Evolutionary conservation across 2,797 vertebrate species (phyloP).

Genomic region (Pseudomugil tenellus): DNA sequence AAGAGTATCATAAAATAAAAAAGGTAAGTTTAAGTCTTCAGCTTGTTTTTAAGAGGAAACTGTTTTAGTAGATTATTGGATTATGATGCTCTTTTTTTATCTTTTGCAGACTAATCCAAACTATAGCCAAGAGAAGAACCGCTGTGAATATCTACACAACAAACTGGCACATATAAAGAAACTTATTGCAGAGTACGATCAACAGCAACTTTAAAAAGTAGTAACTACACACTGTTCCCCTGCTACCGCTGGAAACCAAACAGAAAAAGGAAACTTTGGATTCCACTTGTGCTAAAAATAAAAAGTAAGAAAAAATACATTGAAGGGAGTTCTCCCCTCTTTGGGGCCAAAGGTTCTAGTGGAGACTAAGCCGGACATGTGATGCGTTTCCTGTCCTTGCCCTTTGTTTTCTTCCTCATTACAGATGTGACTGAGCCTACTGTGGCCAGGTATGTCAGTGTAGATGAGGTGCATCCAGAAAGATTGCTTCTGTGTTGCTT

Average conservation of each 20-base stretch:
- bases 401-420: constrained; percentile 35
- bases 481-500: constrained; percentile 48
- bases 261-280: constrained; percentile 75
- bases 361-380: constrained; percentile 68
- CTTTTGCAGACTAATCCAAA: constrained; percentile 92
- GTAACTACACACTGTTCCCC: constrained; percentile 60
- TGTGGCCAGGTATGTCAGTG: constrained; percentile 47
- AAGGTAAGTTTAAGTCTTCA: constrained; percentile 82
- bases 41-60: background rate
- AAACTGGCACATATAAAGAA: constrained; percentile 99
- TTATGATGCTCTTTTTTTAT: constrained; percentile 41
- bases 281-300: constrained; percentile 63
- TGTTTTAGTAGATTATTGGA: background rate
- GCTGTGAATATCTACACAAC: constrained; percentile 99
- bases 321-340: constrained; percentile 70
- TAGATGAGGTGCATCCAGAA: constrained; percentile 67
- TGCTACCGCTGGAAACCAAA: constrained; percentile 72
- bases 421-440: constrained; percentile 49
- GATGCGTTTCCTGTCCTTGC: constrained; percentile 38
- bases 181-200: constrained; percentile 97
- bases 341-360: constrained; percentile 70
- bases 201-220: constrained; percentile 90
- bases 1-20: constrained; percentile 98
- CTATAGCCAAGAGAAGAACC: constrained; percentile 98
- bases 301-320: constrained; percentile 49